Base-by-base conservation (phyloP, 2,113 vertebrate genomes). In the Tyrannus savana region DNA sequence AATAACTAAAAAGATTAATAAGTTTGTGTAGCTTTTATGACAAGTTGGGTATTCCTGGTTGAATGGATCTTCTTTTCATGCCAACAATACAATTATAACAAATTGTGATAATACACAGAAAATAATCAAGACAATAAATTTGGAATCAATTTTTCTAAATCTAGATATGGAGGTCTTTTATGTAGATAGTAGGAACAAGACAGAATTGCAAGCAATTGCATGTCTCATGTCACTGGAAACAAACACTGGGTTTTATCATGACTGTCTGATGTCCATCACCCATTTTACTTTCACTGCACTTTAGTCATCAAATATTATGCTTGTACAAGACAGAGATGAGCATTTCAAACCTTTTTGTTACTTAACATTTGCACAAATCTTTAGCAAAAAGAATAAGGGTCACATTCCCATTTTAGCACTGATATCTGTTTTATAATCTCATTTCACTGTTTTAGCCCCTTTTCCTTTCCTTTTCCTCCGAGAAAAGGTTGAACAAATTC, bases 1-100 rank as follows among this genome's bases (percentile, higher is more conserved):
- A 96, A 80, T 78, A 95, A 80, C 44, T 87, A 28, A 85, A 93
- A 95, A 52, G 31, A 96, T 93, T 96, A 90, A 96, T 93, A 69
- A 94, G 18, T 68, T 96, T 89, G 42, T 64, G 27, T 63, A 92
- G 42, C 22, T 97, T 96, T 93, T 91, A 62, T 66, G 53, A 31
- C 71, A 93, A 88, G 25, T 16, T 82, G 35, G 35, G 23, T 85
- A 47, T 90, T 94, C 10, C 68, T 95, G 18, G 33, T 78, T 87
- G 46, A 89, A 86, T 8, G 47, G n/a, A 69, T 87, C 24, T 68
- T 91, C 27, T 90, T 96, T 96, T 87, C n/a, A 86, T 74, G 46
- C 8, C 68, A 86, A 82, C 13, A 75, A 56, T 11, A 72, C 31
- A 60, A 97, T 81, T 94, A 85, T 50, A 96, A 87, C 9, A 91